Percentiles rank a stretch among this genome's conserved stretches.
These are phyloP conservation scores for Trilocha varians DNA, from an alignment of 2,888 invertebrate species.

Conservation along the genomic window DNA sequence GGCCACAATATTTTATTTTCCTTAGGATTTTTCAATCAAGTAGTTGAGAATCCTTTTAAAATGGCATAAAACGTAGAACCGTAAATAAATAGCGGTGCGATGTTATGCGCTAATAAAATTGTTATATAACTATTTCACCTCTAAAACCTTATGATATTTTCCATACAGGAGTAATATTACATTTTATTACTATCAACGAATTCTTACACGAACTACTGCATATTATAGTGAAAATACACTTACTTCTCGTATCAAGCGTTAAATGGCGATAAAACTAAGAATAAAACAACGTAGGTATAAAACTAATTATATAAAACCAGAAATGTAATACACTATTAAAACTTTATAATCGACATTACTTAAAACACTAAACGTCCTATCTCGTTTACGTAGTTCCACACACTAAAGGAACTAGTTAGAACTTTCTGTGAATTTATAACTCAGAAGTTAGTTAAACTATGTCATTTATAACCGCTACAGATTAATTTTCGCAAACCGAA, in stretches of 20 bases:
- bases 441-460: constrained; percentile 7
- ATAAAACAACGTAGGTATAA: too few relatives aligned
- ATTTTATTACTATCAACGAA: too few relatives aligned
- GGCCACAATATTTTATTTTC: constrained; percentile 28
- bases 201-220: too few relatives aligned
- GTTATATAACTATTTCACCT: too few relatives aligned
- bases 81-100: too few relatives aligned
- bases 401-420: constrained; percentile 8
- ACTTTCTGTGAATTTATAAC: constrained; percentile 11
- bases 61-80: not conserved
- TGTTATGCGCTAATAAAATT: too few relatives aligned
- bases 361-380: constrained; percentile 9
- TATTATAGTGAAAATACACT: too few relatives aligned
- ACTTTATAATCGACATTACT: constrained; percentile 6
- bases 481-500: not conserved
- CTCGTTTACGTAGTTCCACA: constrained; percentile 11
- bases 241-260: too few relatives aligned
- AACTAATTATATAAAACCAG: not conserved
- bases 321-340: not conserved
- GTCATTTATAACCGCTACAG: constrained; percentile 8
- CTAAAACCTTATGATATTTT: too few relatives aligned
- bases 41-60: constrained; percentile 5
- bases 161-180: too few relatives aligned
- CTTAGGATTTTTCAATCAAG: constrained; percentile 8
- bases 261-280: too few relatives aligned